Evolutionary conservation across 53 echinoderm and acorn worm genomes (phyloP), one percentile per base, ranked within the genome.

Genomic region (Apostichopus leukothele): DNA sequence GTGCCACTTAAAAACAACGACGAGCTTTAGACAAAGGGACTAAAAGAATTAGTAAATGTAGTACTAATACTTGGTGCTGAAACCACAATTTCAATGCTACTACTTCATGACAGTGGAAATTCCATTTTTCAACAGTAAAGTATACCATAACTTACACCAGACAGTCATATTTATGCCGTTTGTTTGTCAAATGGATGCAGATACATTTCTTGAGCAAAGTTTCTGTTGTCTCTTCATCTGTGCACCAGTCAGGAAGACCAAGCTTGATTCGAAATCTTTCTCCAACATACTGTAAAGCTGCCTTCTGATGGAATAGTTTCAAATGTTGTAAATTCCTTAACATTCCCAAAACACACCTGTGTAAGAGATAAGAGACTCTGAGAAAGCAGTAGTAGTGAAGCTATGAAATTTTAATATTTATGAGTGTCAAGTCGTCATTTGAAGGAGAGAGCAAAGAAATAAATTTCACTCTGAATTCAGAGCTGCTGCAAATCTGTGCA

Each of bases 341-440:
- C 95, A 97, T 97, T 60, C 92, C 95, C 10, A 91, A 91, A 13
- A 97, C 90, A 68, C 97, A 97, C 23, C 97, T 97, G 89, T n/a
- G 74, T 25, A 18, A n/a, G 71, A n/a, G 6, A 18, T 6, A 18
- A 71, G 71, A 18, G 1, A 16, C 6, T 71, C 71, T n/a, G 18
- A 18, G 71, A 57, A 57, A 57, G 57, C 57, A 57, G 57, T 7
- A 39, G 39, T 39, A 39, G 52, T 77, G 26, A 7, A 11, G 76
- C 50, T 78, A 19, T 23, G 53, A 51, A 1, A 78, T 78, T 7
- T 78, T 18, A 53, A 57, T 39, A 39, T 39, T 39, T 39, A 50
- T 52, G 52, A 57, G 83, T 21, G 5, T 20, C 52, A 51, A 14
- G 52, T 81, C 10, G 5, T 53, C 5, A 81, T 51, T 6, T 20